These are phyloP conservation scores for Gila robusta DNA, from an alignment of 2,797 vertebrate genomes.

Conservation along the genomic window DNA sequence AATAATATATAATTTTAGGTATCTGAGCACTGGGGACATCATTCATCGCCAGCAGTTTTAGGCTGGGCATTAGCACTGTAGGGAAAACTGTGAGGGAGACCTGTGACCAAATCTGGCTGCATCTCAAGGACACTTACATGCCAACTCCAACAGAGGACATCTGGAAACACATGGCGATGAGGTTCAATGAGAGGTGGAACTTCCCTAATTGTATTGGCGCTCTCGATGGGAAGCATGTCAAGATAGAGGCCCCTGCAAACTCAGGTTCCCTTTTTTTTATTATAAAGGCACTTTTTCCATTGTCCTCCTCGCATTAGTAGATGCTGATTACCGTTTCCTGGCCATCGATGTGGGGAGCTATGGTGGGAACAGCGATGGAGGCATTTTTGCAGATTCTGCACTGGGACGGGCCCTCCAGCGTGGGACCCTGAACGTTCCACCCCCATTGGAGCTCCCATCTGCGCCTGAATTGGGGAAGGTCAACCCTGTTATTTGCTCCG, in stretches of 20 bases:
- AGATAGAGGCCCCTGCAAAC: background rate
- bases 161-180: background rate
- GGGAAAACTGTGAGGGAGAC: background rate
- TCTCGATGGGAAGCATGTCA: background rate
- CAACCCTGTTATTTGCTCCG: too few relatives aligned
- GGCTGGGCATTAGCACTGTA: background rate
- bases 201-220: background rate
- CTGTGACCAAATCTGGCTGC: background rate
- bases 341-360: constrained; percentile 10
- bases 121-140: background rate
- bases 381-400: too few relatives aligned
- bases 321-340: background rate
- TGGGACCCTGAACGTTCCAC: too few relatives aligned
- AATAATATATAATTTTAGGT: background rate
- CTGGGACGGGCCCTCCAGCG: too few relatives aligned
- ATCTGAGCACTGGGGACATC: background rate
- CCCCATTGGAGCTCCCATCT: too few relatives aligned
- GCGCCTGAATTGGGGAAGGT: too few relatives aligned
- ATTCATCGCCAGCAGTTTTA: background rate
- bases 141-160: constrained; percentile 1
- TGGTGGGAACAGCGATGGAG: too few relatives aligned
- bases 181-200: background rate
- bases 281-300: background rate
- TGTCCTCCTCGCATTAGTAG: background rate
- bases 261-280: background rate